Evolutionary conservation across 2,113 vertebrate genomes (phyloP), one percentile per base, ranked within the genome.

Genomic region (Sorex fumeus): DNA sequence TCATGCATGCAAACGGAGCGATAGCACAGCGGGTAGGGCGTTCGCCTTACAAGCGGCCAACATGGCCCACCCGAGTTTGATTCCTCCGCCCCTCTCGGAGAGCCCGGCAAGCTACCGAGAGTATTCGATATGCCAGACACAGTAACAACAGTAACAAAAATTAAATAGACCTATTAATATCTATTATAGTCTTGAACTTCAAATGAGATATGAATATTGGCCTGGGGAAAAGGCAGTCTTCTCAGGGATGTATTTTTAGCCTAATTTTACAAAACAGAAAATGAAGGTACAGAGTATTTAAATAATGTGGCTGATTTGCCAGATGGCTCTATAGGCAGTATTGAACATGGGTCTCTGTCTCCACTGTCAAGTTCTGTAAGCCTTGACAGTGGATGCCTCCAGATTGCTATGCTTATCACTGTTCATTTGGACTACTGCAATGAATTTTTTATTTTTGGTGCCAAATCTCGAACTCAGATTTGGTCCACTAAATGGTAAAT

Each of bases 1-100:
- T 97, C 97, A 97, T 97, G 97, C 47, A 98, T 98, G 98, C 98
- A 98, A 98, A 98, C 98, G 98, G 97, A 98, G n/a, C n/a, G n/a
- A n/a, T n/a, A n/a, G n/a, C n/a, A n/a, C n/a, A n/a, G n/a, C n/a
- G n/a, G n/a, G n/a, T n/a, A n/a, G n/a, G n/a, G n/a, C n/a, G n/a
- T n/a, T n/a, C n/a, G n/a, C n/a, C n/a, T n/a, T n/a, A n/a, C n/a
- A n/a, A n/a, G n/a, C n/a, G n/a, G n/a, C n/a, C n/a, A n/a, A n/a
- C n/a, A n/a, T n/a, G n/a, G n/a, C n/a, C n/a, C n/a, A n/a, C n/a
- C n/a, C n/a, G n/a, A n/a, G n/a, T n/a, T n/a, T n/a, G n/a, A n/a
- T n/a, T n/a, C n/a, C n/a, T n/a, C n/a, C n/a, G n/a, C n/a, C n/a
- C n/a, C n/a, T n/a, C n/a, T n/a, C n/a, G n/a, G n/a, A n/a, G n/a